These are phyloP conservation scores for Acanthis flammea DNA, from an alignment of 2,797 vertebrate species.

Conservation along the genomic window DNA sequence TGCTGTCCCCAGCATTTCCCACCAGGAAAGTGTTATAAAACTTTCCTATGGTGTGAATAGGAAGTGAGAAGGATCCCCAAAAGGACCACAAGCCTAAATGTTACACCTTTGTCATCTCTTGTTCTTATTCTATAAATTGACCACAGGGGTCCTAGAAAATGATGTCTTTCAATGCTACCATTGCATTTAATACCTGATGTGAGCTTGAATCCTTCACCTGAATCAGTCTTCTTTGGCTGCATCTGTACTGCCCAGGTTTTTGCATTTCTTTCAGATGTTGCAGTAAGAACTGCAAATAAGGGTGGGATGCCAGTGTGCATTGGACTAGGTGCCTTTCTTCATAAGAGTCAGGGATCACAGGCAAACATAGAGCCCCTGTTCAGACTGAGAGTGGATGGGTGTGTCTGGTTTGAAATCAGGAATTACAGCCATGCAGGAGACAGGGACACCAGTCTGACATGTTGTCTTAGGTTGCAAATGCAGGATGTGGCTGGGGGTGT, in stretches of 20 bases:
- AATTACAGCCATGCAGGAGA: not conserved
- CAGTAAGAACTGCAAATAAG: not conserved
- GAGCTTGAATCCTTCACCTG: not conserved
- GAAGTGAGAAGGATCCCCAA: not conserved
- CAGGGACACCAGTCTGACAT: not conserved
- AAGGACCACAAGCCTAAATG: not conserved
- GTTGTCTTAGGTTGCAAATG: not conserved
- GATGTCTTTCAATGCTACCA: not conserved
- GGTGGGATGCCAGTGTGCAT: not conserved
- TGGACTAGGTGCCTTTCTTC: rapidly evolving
- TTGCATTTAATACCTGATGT: not conserved
- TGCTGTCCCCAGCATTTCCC: not conserved
- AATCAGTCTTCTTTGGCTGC: not conserved
- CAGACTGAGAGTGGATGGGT: not conserved
- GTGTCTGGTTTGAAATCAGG: not conserved
- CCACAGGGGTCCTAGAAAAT: not conserved
- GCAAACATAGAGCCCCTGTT: not conserved
- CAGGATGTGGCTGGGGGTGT: not conserved
- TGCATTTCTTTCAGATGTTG: not conserved
- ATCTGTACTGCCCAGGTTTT: not conserved
- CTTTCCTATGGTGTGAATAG: rapidly evolving
- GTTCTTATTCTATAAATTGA: not conserved
- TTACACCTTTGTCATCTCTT: not conserved
- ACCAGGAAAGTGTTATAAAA: not conserved
- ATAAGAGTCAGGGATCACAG: rapidly evolving